Base-by-base conservation (phyloP, 2,113 vertebrate genomes). In the Leptobrachium ailaonicum region DNA sequence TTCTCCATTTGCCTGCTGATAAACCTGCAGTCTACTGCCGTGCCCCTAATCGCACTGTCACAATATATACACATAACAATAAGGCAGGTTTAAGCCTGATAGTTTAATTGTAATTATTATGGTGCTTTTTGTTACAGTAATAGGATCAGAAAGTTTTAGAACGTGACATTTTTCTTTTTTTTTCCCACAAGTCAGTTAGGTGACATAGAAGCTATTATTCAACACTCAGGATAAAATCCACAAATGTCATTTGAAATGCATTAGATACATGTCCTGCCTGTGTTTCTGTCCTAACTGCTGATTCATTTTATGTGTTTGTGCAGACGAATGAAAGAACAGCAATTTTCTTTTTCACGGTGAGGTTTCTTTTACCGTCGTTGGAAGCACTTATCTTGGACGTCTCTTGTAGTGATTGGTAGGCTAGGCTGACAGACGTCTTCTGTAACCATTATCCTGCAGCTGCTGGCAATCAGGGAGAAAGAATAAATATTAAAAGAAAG, bases 341-440 rank as follows among this genome's bases (percentile, higher is more conserved):
- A 63, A 44, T 73, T 73, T 79, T n/a, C 45, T n/a, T 45, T 64
- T 60, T 41, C 54, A 6, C n/a, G 40, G 10, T 64, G 13, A 13
- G 6, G 60, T 7, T 73, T 73, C 63, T 47, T 72, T 72, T 72
- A 72, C 9, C 41, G n/a, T 64, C 64, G 69, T 72, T 50, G 56
- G n/a, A 63, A 42, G 70, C 62, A 73, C 71, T 79, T 79, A 79
- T 79, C 60, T 79, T 66, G 41, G 14, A 73, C 73, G 45, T 80
- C 77, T 73, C 60, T 44, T 13, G 13, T n/a, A 14, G 60, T 80
- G 67, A 80, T 67, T 80, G 77, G 62, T 56, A 73, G 70, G 32
- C 41, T 67, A 11, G 50, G 40, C 63, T 67, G 71, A 73, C 47
- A 73, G 45, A 32, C 43, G 50, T 32, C 66, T 66, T 73, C 56